A percentile compares a stretch with the other conserved stretches of the same genome.
Evolutionary conservation across 2,113 vertebrate genomes (phyloP).

Genomic region (Dolichotis patagonum): DNA sequence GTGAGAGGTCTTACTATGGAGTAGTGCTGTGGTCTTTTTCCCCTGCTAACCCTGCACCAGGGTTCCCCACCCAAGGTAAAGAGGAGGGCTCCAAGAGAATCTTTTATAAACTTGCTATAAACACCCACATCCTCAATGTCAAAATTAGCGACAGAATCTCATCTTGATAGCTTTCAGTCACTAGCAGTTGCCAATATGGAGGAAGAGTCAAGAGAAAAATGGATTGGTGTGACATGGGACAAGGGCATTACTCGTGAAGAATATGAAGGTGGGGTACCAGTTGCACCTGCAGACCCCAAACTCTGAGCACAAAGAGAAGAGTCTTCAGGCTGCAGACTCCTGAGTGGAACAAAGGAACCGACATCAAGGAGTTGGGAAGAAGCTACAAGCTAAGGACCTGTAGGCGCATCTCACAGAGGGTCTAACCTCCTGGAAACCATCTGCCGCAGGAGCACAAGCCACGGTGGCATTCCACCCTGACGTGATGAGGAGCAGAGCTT

Average conservation of each 20-base stretch:
- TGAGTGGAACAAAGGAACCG: too few relatives aligned
- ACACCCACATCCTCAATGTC: neutral
- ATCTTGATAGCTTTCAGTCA: neutral
- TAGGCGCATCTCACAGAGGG: neutral
- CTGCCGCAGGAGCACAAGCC: neutral
- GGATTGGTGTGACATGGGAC: neutral
- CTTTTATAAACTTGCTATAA: too few relatives aligned
- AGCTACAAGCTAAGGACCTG: neutral
- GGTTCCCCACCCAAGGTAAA: neutral
- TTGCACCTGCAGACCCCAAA: neutral
- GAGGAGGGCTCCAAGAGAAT: neutral
- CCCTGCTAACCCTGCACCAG: neutral
- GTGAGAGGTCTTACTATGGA: neutral
- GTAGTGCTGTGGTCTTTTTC: neutral
- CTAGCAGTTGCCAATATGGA: neutral
- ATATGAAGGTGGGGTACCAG: neutral
- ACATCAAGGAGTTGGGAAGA: neutral
- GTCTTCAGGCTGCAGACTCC: neutral
- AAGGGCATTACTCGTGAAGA: neutral
- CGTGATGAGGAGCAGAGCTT: neutral
- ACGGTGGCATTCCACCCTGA: neutral
- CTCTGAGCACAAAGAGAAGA: neutral
- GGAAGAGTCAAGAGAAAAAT: neutral
- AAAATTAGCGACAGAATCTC: neutral
- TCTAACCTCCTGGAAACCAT: neutral